A percentile compares a stretch with the other conserved stretches of the same genome.
phyloP scores from a whole-genome alignment of 2,888 invertebrate species.

The Blastobasis adustella region DNA sequence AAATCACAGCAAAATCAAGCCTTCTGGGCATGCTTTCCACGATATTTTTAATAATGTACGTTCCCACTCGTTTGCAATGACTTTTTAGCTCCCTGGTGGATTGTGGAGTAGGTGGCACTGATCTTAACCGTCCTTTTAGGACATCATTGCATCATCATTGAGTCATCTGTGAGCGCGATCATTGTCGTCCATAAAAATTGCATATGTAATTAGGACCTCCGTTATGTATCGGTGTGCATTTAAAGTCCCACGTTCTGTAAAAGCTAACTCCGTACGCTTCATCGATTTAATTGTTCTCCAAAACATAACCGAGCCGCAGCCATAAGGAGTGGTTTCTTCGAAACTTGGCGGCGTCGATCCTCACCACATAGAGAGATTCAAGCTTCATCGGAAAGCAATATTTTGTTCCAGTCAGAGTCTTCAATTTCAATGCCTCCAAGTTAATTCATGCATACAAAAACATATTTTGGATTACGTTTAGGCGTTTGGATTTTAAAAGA shows the following conservation, averaged over 20 bases:
- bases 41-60: background rate
- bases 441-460: too few species aligned
- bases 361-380: conserved; percentile 1
- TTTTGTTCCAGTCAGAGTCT: background rate
- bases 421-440: too few species aligned
- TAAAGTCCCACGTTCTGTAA: too few species aligned
- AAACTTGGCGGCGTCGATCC: background rate
- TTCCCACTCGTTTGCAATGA: background rate
- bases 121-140: background rate
- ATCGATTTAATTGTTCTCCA: background rate
- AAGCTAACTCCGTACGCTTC: conserved; percentile 1
- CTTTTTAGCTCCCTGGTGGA: background rate
- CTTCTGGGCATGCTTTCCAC: background rate
- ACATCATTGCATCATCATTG: too few species aligned
- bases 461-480: too few species aligned
- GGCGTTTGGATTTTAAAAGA: too few species aligned
- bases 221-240: conserved; percentile 3
- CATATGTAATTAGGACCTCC: background rate
- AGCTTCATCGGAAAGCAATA: conserved; percentile 6
- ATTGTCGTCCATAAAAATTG: conserved; percentile 1
- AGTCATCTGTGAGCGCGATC: background rate
- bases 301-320: background rate
- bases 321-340: background rate
- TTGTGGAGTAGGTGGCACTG: background rate
- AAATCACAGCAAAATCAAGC: background rate